A percentile compares a stretch with the other conserved stretches of the same genome.
These are phyloP conservation scores for Galeruca laticollis DNA, from an alignment of 2,888 invertebrate species.

Conservation along the genomic window DNA sequence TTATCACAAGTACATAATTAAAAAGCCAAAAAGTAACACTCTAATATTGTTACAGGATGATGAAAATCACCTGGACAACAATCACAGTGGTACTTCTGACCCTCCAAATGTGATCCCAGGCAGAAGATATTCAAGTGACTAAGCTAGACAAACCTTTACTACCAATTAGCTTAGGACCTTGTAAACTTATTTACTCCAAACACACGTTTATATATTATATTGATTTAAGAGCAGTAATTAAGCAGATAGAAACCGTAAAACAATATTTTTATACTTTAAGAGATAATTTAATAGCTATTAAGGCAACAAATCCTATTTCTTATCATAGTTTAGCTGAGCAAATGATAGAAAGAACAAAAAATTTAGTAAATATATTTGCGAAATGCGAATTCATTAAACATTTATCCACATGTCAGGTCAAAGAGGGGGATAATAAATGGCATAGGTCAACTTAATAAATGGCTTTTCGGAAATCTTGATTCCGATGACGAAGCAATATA, in stretches of 20 bases:
- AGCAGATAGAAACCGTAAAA: not conserved
- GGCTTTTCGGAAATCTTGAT: too few species aligned
- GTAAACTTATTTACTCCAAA: slow-evolving; percentile 3
- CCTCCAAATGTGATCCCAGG: not conserved
- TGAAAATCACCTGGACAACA: not conserved
- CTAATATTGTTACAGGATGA: not conserved
- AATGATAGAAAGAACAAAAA: not conserved
- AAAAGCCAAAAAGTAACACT: not conserved
- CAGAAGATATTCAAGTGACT: not conserved
- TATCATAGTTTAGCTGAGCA: not conserved
- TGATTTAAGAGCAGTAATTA: slow-evolving; percentile 34
- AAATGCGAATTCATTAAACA: not conserved
- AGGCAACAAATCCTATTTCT: not conserved
- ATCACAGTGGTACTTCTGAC: not conserved
- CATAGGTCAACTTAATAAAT: not conserved
- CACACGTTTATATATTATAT: slow-evolving; percentile 41
- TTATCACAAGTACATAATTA: not conserved
- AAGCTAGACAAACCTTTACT: not conserved
- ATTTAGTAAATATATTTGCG: not conserved
- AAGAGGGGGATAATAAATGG: slow-evolving; percentile 1
- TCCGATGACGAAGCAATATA: not conserved
- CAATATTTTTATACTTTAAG: not conserved
- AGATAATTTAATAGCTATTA: not conserved
- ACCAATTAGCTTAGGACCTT: not conserved
- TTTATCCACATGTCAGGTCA: not conserved